phyloP scores from a whole-genome alignment of 2,888 invertebrate genomes.

The Melanotus villosus region DNA sequence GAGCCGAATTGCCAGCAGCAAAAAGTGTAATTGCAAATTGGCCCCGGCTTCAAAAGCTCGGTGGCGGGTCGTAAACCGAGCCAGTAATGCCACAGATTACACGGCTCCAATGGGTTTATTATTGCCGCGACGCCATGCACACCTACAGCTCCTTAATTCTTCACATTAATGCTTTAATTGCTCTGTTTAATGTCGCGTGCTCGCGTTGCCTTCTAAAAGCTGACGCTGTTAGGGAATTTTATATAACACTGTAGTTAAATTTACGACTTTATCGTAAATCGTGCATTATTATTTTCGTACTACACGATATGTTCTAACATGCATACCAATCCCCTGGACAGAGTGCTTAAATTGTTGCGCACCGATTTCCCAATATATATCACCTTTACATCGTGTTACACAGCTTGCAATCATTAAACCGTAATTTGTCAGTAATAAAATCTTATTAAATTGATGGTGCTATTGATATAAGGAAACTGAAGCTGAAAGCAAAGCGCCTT shows the following conservation, averaged over 20 bases:
- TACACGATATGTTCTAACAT: background rate
- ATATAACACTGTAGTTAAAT: constrained; percentile 43
- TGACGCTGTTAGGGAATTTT: constrained; percentile 35
- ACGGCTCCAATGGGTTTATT: constrained; percentile 59
- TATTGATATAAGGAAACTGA: no score
- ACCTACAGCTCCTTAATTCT: constrained; percentile 50
- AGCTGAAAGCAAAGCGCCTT: no score
- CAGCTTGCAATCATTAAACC: no score
- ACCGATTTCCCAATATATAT: background rate
- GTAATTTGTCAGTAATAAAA: no score
- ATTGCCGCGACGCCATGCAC: constrained; percentile 53
- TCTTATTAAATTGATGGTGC: no score
- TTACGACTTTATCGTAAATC: constrained; percentile 40
- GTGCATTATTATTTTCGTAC: constrained; percentile 27
- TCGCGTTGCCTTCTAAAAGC: constrained; percentile 38
- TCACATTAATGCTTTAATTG: constrained; percentile 52
- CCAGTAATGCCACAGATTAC: constrained; percentile 59
- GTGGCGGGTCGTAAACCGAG: constrained; percentile 59
- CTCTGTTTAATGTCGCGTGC: constrained; percentile 43
- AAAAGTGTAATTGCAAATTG: constrained; percentile 64
- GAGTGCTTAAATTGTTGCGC: background rate
- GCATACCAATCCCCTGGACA: constrained; percentile 3
- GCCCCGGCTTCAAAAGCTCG: constrained; percentile 55
- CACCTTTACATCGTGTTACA: no score
- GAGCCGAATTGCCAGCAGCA: constrained; percentile 59